Conservation (phyloP, 2,888 invertebrate genomes). For the Sisyra terminalis region DNA sequence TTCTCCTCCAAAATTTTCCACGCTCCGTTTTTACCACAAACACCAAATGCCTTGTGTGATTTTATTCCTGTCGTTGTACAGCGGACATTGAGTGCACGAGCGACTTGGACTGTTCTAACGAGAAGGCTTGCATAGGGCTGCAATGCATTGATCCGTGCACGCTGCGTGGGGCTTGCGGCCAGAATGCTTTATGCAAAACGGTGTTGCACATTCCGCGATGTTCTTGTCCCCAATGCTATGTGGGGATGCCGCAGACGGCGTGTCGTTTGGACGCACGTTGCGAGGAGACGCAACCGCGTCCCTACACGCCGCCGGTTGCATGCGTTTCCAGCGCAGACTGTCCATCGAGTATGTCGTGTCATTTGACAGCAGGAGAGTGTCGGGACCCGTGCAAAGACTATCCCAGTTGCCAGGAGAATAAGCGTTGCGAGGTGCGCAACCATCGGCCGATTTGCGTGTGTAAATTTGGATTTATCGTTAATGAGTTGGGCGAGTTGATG, state of each 20-base stretch:
- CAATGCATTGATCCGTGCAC: conserved; percentile 85
- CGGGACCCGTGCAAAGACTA: conserved; percentile 60
- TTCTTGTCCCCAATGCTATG: conserved; percentile 75
- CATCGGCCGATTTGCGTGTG: conserved; percentile 79
- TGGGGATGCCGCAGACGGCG: conserved; percentile 62
- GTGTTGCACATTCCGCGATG: conserved; percentile 73
- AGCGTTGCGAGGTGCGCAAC: conserved; percentile 74
- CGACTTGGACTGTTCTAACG: conserved; percentile 81
- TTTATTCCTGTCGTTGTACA: not conserved
- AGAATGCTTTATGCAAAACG: conserved; percentile 75
- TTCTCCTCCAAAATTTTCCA: conserved; percentile 29
- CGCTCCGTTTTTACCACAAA: conserved; percentile 15
- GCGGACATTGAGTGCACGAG: conserved; percentile 58
- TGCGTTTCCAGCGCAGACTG: conserved; percentile 58
- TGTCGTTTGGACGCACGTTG: conserved; percentile 71
- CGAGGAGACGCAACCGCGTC: conserved; percentile 41
- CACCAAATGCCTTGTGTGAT: too few relatives aligned
- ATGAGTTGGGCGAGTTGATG: conserved; percentile 71
- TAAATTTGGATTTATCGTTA: conserved; percentile 75
- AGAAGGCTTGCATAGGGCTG: conserved; percentile 81
- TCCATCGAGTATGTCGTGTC: conserved; percentile 57
- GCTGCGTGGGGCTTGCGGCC: conserved; percentile 74
- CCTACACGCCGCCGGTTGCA: conserved; percentile 30
- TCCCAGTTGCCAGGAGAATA: conserved; percentile 59
- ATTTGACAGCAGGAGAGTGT: conserved; percentile 50